Percentiles rank a stretch among this genome's conserved stretches.
phyloP scores from a whole-genome alignment of 2,888 invertebrate genomes.

The Latheticus oryzae region DNA sequence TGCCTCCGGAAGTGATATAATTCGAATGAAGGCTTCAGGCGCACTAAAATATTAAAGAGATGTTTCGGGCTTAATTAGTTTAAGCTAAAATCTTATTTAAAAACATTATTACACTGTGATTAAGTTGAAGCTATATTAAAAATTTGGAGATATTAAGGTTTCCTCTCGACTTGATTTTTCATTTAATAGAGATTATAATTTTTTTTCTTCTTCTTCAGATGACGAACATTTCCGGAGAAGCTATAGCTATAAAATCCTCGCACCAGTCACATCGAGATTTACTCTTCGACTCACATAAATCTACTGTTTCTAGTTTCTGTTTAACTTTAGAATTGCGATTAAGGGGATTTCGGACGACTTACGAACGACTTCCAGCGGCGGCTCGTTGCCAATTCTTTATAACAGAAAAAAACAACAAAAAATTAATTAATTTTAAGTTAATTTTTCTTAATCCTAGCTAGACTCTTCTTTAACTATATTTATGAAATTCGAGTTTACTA shows the following conservation, averaged over 20 bases:
- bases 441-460: too few species aligned
- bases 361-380: slow-evolving; percentile 41
- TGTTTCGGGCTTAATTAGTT: slow-evolving; percentile 42
- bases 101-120: slow-evolving; percentile 43
- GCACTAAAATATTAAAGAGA: slow-evolving; percentile 36
- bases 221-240: too few species aligned
- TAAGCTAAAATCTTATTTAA: slow-evolving; percentile 42
- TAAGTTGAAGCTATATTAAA: slow-evolving; percentile 45
- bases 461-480: too few species aligned
- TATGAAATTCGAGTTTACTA: too few species aligned
- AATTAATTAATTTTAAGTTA: too few species aligned
- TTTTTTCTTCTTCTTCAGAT: too few species aligned
- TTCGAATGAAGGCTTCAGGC: slow-evolving; percentile 13
- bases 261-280: slow-evolving; percentile 46
- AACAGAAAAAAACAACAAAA: too few species aligned
- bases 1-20: slow-evolving; percentile 14
- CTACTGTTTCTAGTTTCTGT: slow-evolving; percentile 52
- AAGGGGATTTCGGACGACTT: slow-evolving; percentile 48
- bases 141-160: slow-evolving; percentile 40
- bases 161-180: slow-evolving; percentile 36
- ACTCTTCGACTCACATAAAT: slow-evolving; percentile 50
- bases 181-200: slow-evolving; percentile 39
- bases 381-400: slow-evolving; percentile 46
- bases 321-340: slow-evolving; percentile 51
- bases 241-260: slow-evolving; percentile 46